These are phyloP conservation scores for Crypturellus tataupa DNA, from an alignment of 2,797 vertebrate species.

Conservation along the genomic window DNA sequence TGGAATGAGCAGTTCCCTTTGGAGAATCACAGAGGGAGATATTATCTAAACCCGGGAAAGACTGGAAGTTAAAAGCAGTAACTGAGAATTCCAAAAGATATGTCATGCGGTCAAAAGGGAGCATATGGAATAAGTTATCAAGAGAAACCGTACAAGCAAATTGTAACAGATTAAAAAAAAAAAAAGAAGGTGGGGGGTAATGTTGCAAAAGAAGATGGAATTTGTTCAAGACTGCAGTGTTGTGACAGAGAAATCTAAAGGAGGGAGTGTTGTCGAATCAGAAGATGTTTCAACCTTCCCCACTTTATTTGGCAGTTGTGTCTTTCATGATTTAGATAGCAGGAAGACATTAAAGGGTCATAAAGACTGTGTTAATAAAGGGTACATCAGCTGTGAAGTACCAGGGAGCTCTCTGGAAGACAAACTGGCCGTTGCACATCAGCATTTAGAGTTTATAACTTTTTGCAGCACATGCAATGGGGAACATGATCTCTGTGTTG, in stretches of 20 bases:
- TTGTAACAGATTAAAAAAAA: not conserved
- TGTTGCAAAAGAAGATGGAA: not conserved
- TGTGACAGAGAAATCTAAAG: not conserved
- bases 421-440: not conserved
- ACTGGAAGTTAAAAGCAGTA: not conserved
- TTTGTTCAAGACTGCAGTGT: not conserved
- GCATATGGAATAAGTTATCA: not conserved
- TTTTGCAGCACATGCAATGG: not conserved
- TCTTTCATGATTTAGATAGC: not conserved
- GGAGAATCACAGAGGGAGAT: not conserved
- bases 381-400: not conserved
- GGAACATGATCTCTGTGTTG: not conserved
- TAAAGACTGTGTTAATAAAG: not conserved
- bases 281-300: not conserved
- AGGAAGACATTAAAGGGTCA: not conserved
- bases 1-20: not conserved
- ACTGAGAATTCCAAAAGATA: not conserved
- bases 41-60: not conserved
- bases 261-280: not conserved
- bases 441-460: not conserved
- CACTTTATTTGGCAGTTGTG: not conserved
- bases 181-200: not conserved
- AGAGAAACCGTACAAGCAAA: not conserved
- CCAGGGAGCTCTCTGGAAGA: not conserved
- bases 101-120: not conserved